A percentile compares a stretch with the other conserved stretches of the same genome.
These are phyloP conservation scores for Phataginus tricuspis DNA, from an alignment of 2,797 vertebrate species.

Conservation along the genomic window DNA sequence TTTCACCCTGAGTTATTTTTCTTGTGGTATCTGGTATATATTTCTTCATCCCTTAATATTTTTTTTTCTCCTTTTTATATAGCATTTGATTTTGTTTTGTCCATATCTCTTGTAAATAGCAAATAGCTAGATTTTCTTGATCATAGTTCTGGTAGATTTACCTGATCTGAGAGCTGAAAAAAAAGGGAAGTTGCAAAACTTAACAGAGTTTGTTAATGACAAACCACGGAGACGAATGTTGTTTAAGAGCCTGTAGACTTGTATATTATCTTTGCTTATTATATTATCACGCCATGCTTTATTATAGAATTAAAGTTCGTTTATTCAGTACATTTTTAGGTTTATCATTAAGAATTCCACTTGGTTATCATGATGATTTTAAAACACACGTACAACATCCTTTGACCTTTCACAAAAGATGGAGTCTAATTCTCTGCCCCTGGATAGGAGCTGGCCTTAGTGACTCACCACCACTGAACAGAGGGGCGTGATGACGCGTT, in stretches of 20 bases:
- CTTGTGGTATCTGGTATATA: background rate
- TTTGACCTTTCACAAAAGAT: background rate
- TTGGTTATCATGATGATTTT: background rate
- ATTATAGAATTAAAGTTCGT: background rate
- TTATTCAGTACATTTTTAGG: background rate
- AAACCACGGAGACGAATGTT: background rate
- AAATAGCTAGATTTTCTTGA: background rate
- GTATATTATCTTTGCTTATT: background rate
- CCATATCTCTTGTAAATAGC: background rate
- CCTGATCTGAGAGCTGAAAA: background rate
- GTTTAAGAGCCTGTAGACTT: background rate
- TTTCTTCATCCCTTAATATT: background rate
- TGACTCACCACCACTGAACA: background rate
- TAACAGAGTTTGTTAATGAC: background rate
- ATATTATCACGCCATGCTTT: background rate
- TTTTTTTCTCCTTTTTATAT: background rate
- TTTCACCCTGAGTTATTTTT: constrained; percentile 21
- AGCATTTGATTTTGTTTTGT: background rate
- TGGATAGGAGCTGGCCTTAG: background rate
- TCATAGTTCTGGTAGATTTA: background rate
- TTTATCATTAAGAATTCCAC: constrained; percentile 18
- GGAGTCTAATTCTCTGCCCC: background rate
- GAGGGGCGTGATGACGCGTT: background rate
- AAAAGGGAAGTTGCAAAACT: background rate
- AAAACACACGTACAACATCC: background rate